Conservation (phyloP, 2,797 vertebrate genomes). For the Hippocampus kuda region DNA sequence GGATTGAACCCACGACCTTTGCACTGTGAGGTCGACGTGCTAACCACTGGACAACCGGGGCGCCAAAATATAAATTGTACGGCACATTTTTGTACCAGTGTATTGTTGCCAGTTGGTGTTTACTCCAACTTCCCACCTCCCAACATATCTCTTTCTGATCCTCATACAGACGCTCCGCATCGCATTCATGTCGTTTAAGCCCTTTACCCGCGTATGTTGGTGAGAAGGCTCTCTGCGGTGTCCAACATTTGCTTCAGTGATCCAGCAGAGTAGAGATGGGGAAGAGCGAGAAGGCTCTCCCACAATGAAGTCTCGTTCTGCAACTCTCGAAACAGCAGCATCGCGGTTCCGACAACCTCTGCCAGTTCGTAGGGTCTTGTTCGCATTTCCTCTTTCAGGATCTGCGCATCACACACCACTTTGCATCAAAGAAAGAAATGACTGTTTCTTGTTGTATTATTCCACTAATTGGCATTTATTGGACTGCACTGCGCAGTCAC, state of each 20-base stretch:
- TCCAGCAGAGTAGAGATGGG: constrained; percentile 40
- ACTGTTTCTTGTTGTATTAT: background rate
- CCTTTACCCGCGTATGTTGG: constrained; percentile 53
- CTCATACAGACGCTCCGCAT: background rate
- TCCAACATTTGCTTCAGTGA: constrained; percentile 28
- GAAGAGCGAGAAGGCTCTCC: constrained; percentile 57
- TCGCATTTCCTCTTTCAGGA: constrained; percentile 46
- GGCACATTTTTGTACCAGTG: too few species aligned
- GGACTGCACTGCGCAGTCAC: too few species aligned
- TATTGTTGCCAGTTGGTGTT: too few species aligned
- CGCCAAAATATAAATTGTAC: too few species aligned
- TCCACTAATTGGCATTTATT: background rate
- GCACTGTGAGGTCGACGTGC: too few species aligned
- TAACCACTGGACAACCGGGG: too few species aligned
- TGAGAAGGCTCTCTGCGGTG: constrained; percentile 26
- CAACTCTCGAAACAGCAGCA: constrained; percentile 45
- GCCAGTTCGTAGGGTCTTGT: constrained; percentile 40
- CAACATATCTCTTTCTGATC: background rate
- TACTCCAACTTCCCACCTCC: too few species aligned
- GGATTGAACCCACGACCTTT: too few species aligned
- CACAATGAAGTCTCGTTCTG: constrained; percentile 60
- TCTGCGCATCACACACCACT: constrained; percentile 33
- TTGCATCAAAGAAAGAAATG: background rate
- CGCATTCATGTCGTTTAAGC: background rate
- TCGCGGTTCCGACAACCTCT: constrained; percentile 10